These are phyloP conservation scores for Amiota communis DNA, from an alignment of 2,888 invertebrate species.

Conservation along the genomic window DNA sequence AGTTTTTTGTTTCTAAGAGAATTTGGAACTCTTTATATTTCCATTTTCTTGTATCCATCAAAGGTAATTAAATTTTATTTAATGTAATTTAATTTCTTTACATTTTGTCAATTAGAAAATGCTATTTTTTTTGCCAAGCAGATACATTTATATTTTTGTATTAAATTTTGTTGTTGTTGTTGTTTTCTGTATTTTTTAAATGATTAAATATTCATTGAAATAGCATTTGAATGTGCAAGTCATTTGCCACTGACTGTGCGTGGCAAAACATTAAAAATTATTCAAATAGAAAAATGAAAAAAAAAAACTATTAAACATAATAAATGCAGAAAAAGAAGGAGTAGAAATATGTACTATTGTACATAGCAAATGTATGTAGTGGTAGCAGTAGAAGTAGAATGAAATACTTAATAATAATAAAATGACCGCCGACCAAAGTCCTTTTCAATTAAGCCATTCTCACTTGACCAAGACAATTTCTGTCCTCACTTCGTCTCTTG, in stretches of 20 bases:
- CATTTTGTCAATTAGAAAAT: too few relatives aligned
- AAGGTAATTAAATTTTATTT: too few relatives aligned
- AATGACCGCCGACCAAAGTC: slow-evolving; percentile 30
- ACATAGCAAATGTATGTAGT: background rate
- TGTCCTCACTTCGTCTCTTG: background rate
- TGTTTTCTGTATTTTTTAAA: too few relatives aligned
- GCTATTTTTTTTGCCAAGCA: too few relatives aligned
- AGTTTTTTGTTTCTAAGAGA: too few relatives aligned
- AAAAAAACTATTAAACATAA: too few relatives aligned
- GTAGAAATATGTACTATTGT: background rate
- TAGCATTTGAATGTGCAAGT: too few relatives aligned
- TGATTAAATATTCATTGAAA: too few relatives aligned
- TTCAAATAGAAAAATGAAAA: background rate
- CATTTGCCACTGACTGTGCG: background rate
- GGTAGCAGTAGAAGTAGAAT: slow-evolving; percentile 29
- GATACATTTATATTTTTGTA: background rate
- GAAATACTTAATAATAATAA: slow-evolving; percentile 35
- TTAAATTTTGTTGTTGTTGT: background rate
- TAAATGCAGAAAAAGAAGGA: background rate
- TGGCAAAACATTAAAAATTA: background rate
- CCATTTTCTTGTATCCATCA: too few relatives aligned
- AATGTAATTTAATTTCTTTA: too few relatives aligned
- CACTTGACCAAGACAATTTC: background rate
- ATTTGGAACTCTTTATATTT: too few relatives aligned
- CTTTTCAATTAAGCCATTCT: slow-evolving; percentile 35